Evolutionary conservation across 1,140 invertebrate species (phyloP), one percentile per base, ranked within the genome.

Genomic region (Camponotus floridanus): DNA sequence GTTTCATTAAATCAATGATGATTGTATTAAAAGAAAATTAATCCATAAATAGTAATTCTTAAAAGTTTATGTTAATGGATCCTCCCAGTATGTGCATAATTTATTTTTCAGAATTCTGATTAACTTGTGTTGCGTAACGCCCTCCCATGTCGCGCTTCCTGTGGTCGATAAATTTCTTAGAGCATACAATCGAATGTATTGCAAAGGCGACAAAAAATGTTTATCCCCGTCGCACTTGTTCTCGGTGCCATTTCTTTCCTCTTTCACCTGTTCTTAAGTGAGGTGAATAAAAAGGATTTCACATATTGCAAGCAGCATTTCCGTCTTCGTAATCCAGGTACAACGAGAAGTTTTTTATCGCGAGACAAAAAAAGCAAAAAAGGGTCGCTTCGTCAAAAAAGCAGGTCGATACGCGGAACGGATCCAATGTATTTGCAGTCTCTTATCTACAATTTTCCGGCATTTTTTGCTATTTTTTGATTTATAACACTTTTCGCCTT

Each of bases 351-450:
- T 79, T 67, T 85, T 85, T 59, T 59, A 65, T 61, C 51, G 68
- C 55, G 42, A 11, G 31, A 51, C 42, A 73, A 67, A 76, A 73
- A 51, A 76, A 48, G 45, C 13, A 13, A 88, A 87, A 88, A 85
- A 48, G 31, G 51, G 57, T 55, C 61, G 76, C 79, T 36, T 18
- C 39, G 67, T 48, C 64, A 39, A 81, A 81, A 73, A 71, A 78
- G 67, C 57, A 42, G 87, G 74, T 83, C 87, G 71, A 79, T 79
- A 59, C 86, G 81, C 39, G 68, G 76, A 88, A 87, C 78, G 80
- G 71, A 86, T 78, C 71, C 70, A 84, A 57, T 39, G 59, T 80
- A 71, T 86, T 85, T 79, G 70, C 61, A 51, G 81, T 68, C 84
- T 70, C 86, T 83, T 83, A 83, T 83, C 68, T 83, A 83, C 68